Evolutionary conservation across 1,140 invertebrate species (phyloP).

Genomic region (Eufriesea mexicana): DNA sequence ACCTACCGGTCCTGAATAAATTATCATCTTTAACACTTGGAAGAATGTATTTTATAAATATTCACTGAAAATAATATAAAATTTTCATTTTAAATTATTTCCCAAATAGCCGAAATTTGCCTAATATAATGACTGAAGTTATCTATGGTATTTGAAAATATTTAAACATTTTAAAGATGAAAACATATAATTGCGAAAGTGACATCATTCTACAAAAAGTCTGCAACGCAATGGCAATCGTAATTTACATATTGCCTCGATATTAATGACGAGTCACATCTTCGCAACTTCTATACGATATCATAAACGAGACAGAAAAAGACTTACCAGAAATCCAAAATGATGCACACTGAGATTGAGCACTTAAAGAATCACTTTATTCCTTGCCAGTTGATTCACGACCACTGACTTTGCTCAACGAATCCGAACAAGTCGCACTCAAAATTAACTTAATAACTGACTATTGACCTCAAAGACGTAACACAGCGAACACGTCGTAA

Average conservation of each 20-base stretch:
- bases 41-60: too few species aligned
- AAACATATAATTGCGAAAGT: not conserved
- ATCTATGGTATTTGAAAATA: too few species aligned
- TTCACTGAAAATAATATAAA: too few species aligned
- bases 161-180: too few species aligned
- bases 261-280: not conserved
- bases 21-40: not conserved
- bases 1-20: not conserved
- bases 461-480: constrained; percentile 31
- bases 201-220: not conserved
- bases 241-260: not conserved
- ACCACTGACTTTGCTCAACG: constrained; percentile 12
- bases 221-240: not conserved
- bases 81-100: too few species aligned
- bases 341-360: not conserved
- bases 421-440: not conserved
- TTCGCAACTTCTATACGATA: not conserved
- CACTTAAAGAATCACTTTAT: not conserved
- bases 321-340: not conserved
- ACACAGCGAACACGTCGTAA: constrained; percentile 10
- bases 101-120: too few species aligned
- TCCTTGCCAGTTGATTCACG: not conserved
- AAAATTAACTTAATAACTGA: constrained; percentile 38
- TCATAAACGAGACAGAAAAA: not conserved
- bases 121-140: too few species aligned